A percentile compares a stretch with the other conserved stretches of the same genome.
phyloP scores from a whole-genome alignment of 2,888 invertebrate species.

The Anthoptus insignis region DNA sequence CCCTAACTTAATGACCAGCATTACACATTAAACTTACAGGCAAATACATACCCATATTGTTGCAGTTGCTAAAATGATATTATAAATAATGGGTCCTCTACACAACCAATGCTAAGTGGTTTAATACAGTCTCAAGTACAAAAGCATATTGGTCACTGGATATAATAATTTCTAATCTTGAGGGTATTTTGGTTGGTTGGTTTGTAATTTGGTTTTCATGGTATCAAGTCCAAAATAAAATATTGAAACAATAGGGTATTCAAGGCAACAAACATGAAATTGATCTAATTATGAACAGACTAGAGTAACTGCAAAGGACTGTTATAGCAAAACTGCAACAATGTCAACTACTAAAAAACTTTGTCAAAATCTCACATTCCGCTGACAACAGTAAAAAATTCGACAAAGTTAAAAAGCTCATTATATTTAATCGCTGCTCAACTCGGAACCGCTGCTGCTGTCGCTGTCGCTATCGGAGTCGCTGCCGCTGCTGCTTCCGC shows the following conservation, averaged over 20 bases:
- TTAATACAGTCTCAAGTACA: too few species aligned
- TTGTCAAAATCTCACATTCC: slow-evolving; percentile 20
- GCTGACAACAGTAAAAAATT: slow-evolving; percentile 20
- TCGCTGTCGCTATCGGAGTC: slow-evolving; percentile 60
- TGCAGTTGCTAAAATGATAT: slow-evolving; percentile 12
- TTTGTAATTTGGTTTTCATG: too few species aligned
- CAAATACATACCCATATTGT: slow-evolving; percentile 39
- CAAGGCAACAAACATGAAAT: too few species aligned
- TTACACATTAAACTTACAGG: slow-evolving; percentile 51
- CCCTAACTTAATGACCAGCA: slow-evolving; percentile 58
- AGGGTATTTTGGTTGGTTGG: too few species aligned
- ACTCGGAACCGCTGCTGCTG: slow-evolving; percentile 63
- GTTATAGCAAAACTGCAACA: slow-evolving; percentile 19
- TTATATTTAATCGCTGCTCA: slow-evolving; percentile 62
- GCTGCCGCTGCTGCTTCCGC: slow-evolving; percentile 66
- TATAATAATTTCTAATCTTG: too few species aligned
- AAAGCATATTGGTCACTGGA: too few species aligned
- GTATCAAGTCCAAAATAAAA: too few species aligned
- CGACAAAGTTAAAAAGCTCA: slow-evolving; percentile 31
- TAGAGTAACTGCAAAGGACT: too few species aligned
- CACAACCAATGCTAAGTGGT: too few species aligned
- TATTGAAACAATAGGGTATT: neutral
- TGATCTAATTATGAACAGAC: too few species aligned
- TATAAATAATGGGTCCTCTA: too few species aligned
- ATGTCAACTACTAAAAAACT: slow-evolving; percentile 25